Conservation (phyloP, 2,888 invertebrate species). For the Patella ulyssiponensis region DNA sequence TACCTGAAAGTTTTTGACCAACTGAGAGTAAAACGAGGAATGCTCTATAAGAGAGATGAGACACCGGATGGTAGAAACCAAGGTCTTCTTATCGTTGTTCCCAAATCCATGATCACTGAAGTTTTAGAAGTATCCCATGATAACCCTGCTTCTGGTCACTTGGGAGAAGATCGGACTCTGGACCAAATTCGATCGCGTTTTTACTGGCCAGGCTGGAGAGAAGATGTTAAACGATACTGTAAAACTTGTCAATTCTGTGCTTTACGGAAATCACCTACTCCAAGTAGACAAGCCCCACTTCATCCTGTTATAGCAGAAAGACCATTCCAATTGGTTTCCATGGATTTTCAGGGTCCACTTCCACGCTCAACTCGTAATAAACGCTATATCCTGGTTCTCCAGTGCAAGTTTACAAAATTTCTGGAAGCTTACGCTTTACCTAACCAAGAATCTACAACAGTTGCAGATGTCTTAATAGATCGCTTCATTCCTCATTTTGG, state of each 20-base stretch:
- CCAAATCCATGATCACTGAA: neutral
- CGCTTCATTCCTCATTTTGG: constrained; percentile 1
- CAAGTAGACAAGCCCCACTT: neutral
- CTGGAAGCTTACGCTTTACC: neutral
- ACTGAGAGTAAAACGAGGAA: neutral
- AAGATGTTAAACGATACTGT: neutral
- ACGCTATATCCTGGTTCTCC: neutral
- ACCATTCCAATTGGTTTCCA: neutral
- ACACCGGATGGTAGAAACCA: neutral
- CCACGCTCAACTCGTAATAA: neutral
- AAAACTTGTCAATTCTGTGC: neutral
- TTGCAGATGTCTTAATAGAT: neutral
- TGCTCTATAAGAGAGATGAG: neutral
- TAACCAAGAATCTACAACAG: neutral
- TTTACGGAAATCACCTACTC: neutral
- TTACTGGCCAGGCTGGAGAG: neutral
- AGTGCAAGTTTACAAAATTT: neutral
- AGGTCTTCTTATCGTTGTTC: neutral
- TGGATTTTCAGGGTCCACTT: neutral
- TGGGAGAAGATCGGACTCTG: neutral
- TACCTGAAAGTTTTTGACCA: neutral
- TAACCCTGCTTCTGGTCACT: neutral
- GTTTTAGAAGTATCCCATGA: neutral
- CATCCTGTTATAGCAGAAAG: neutral
- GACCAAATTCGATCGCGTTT: neutral